These are phyloP conservation scores for Brotula barbata DNA, from an alignment of 2,797 vertebrate genomes.

Conservation along the genomic window DNA sequence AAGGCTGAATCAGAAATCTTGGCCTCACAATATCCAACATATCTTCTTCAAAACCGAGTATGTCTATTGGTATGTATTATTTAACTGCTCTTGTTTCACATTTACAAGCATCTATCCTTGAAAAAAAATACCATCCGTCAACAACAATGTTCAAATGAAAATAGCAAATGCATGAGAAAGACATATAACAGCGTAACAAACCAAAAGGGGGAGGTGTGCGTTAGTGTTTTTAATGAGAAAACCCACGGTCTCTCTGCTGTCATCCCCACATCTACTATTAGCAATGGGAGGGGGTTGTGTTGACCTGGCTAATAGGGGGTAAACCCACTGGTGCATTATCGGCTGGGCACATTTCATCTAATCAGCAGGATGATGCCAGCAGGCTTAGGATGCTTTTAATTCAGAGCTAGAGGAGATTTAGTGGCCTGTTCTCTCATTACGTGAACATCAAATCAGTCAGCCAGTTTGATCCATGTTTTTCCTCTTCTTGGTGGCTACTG, in stretches of 20 bases:
- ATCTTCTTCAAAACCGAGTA: too few relatives aligned
- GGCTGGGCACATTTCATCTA: conserved; percentile 80
- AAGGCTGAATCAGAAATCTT: too few relatives aligned
- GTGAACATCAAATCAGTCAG: conserved; percentile 59
- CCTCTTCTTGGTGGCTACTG: conserved; percentile 21
- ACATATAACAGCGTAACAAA: conserved; percentile 28
- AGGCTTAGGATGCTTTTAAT: conserved; percentile 78
- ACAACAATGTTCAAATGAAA: conserved; percentile 48
- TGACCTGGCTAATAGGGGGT: conserved; percentile 78
- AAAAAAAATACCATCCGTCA: conserved; percentile 60
- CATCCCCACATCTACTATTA: conserved; percentile 68
- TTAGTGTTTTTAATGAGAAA: conserved; percentile 69
- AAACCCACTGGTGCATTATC: conserved; percentile 80
- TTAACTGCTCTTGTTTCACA: conserved; percentile 48
- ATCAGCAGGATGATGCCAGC: conserved; percentile 80
- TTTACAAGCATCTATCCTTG: conserved; percentile 42
- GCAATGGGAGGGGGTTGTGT: conserved; percentile 67
- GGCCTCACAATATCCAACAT: too few relatives aligned
- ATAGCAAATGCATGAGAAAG: conserved; percentile 38
- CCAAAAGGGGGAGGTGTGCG: conserved; percentile 32
- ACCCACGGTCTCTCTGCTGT: conserved; percentile 48
- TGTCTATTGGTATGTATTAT: too few relatives aligned
- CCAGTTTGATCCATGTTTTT: conserved; percentile 53
- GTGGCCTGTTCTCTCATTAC: conserved; percentile 58
- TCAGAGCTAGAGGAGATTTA: conserved; percentile 71